Base-by-base conservation (phyloP, 2,797 vertebrate species). In the Hephaestus fuliginosus region DNA sequence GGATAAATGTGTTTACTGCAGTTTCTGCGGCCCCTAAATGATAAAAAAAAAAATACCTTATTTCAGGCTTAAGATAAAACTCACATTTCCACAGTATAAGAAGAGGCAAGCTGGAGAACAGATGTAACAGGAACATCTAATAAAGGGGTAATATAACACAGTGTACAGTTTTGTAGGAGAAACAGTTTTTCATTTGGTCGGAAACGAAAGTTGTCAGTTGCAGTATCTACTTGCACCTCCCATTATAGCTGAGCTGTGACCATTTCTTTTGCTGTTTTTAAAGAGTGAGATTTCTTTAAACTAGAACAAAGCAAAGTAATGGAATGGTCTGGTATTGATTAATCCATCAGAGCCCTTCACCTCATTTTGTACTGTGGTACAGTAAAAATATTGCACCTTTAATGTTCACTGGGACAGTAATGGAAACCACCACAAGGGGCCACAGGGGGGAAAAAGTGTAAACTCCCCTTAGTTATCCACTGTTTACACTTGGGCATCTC, bases 281-380 rank as follows among this genome's bases (percentile, higher is more conserved):
- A 25, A 14, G 5, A 8, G 53, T 20, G 22, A 68, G 18, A 22
- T 49, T 64, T 41, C 25, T 52, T 43, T 44, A 46, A 48, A 17
- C 17, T 36, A 75, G 20, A 46, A 25, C 22, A 62, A 20, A 10
- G 39, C 17, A 74, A 67, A 41, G 18, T 41, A 55, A 75, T 12
- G 52, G 15, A 49, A 48, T 17, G 3, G 36, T 78, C 51, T 80
- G 71, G 28, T 76, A 73, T 71, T 70, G 75, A 87, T 77, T 55
- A 51, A 65, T 63, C 33, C 68, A 56, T 81, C 58, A 55, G 39
- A 81, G 18, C 52, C 17, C 39, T 71, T 79, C 39, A 68, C 61
- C 57, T 71, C 63, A 51, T 53, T 74, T 28, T 77, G 44, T 77
- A 49, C 52, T 63, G 11, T 33, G 22, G 28, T 41, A 66, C 61